Percentiles rank a stretch among this genome's conserved stretches.
These are phyloP conservation scores for Chrysogorgia sp. DNA, from an alignment of 92 coral and sea anemone genomes.

Conservation along the genomic window DNA sequence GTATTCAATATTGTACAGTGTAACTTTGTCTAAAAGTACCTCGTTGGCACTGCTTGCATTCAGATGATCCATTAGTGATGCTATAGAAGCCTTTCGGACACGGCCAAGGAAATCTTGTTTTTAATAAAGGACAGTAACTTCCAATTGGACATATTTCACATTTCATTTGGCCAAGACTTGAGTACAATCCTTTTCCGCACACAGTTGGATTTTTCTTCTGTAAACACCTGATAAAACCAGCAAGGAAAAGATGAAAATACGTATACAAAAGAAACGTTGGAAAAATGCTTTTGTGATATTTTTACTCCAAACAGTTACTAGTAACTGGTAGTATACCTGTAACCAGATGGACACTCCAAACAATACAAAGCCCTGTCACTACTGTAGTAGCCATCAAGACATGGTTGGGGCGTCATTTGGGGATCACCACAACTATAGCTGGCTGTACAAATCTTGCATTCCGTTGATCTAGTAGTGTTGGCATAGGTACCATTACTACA, in stretches of 20 bases:
- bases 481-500: constrained; percentile 90
- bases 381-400: constrained; percentile 86
- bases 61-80: constrained; percentile 58
- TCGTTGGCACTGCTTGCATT: constrained; percentile 77
- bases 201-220: constrained; percentile 60
- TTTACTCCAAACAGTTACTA: not conserved
- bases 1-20: too few species aligned
- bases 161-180: constrained; percentile 66
- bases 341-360: constrained; percentile 89
- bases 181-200: constrained; percentile 75
- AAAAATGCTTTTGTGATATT: not conserved
- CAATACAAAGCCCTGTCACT: constrained; percentile 75
- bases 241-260: not conserved
- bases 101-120: constrained; percentile 59
- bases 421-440: constrained; percentile 85
- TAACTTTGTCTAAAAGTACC: too few species aligned
- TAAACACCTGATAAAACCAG: constrained; percentile 63
- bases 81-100: constrained; percentile 89
- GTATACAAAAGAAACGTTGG: too few species aligned
- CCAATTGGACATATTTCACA: constrained; percentile 82
- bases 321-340: constrained; percentile 75
- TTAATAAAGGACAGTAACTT: constrained; percentile 64
- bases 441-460: constrained; percentile 82
- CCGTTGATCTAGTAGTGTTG: constrained; percentile 77
- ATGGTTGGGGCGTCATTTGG: constrained; percentile 69